Base-by-base conservation (phyloP, 2,113 vertebrate genomes). In the Tetrax tetrax region DNA sequence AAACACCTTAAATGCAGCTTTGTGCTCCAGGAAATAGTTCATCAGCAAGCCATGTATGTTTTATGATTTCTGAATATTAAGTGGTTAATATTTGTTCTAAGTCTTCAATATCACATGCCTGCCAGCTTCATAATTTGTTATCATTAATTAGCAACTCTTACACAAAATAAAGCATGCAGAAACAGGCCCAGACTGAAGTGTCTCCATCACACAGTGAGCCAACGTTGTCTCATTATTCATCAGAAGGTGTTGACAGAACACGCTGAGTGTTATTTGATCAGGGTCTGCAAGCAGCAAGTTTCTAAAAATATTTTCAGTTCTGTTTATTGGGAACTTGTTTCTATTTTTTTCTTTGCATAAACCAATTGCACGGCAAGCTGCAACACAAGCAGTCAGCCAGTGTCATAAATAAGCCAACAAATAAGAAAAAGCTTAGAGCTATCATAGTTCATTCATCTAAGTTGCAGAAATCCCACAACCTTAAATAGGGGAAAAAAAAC, bases 261-360 rank as follows among this genome's bases (percentile, higher is more conserved):
- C 0, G 1, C 11, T 18, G 7, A 14, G 11, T 27, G 38, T 48
- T 92, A 90, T 65, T 72, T 93, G 57, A 96, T 91, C 83, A 82
- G 41, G 24, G 38, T 9, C 72, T 83, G 56, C 1, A 2, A 91
- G 80, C 72, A 89, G 65, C 2, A 54, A 56, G 83, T 53, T 94
- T 76, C 94, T 91, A 96, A 96, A 95, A 91, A 91, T 96, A 95
- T 24, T 77, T 79, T 13, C 53, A 74, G 65, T 79, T 96, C 89
- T 87, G 11, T 91, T 95, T 95, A 76, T 43, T 79, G 17, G 45
- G 65, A 72, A 53, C 28, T 53, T 84, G 75, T 23, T 79, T 69
- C 77, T 83, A n/a, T 94, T 88, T 95, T 78, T 51, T 7, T 22
- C 33, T 80, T 25, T 31, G 51, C 45, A 60, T 22, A 76, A 93